phyloP scores from a whole-genome alignment of 2,797 vertebrate species.

The Poeciliopsis turneri region DNA sequence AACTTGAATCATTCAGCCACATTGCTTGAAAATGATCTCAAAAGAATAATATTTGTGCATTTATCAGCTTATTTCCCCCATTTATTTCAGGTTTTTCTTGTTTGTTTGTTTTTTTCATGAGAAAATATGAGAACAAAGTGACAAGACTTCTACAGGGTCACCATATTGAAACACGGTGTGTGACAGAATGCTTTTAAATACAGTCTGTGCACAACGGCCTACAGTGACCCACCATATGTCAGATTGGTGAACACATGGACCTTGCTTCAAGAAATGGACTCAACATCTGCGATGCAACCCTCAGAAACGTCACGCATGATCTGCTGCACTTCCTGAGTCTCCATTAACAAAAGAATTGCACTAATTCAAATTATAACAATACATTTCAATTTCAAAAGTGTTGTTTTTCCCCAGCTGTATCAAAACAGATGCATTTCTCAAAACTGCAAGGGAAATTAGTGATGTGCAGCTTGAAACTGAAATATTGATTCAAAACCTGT shows the following conservation, averaged over 20 bases:
- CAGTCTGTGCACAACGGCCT: slow-evolving; percentile 33
- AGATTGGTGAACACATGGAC: slow-evolving; percentile 55
- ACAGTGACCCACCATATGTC: slow-evolving; percentile 70
- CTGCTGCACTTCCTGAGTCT: slow-evolving; percentile 27
- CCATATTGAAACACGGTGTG: slow-evolving; percentile 35
- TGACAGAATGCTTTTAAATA: slow-evolving; percentile 28
- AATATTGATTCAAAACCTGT: no score
- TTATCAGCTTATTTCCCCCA: not conserved
- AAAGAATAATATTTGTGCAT: not conserved
- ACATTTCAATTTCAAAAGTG: no score
- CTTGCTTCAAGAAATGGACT: slow-evolving; percentile 47
- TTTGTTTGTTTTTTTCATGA: not conserved
- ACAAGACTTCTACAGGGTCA: slow-evolving; percentile 18
- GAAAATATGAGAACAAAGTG: not conserved
- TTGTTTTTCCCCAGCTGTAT: no score
- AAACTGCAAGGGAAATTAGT: no score
- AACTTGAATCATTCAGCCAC: no score
- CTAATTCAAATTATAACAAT: no score
- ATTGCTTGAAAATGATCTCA: no score
- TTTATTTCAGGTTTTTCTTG: not conserved
- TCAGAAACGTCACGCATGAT: slow-evolving; percentile 43
- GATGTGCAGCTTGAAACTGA: no score
- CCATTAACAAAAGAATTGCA: no score
- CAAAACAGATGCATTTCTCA: no score
- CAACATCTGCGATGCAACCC: slow-evolving; percentile 68